phyloP scores from a whole-genome alignment of 1,140 invertebrate genomes.

The Drosophila kurseongensis region DNA sequence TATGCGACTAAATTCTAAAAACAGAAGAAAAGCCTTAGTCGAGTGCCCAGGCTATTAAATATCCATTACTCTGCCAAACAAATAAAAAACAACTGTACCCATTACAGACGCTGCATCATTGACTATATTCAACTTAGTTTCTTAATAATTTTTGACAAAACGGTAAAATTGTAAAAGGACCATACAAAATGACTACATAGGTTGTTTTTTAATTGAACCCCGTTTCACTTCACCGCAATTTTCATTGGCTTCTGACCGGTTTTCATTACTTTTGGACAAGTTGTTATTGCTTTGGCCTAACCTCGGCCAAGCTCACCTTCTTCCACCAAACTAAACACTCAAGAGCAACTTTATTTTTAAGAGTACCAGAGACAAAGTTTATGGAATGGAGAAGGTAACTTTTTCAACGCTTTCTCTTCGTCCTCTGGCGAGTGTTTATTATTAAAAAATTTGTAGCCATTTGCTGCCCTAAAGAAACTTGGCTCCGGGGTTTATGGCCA shows the following conservation, averaged over 20 bases:
- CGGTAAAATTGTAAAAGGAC: not conserved
- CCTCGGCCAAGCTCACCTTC: conserved; percentile 10
- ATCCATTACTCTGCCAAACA: too few relatives aligned
- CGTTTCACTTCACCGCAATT: not conserved
- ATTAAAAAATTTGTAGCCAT: conserved; percentile 77
- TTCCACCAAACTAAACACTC: conserved; percentile 12
- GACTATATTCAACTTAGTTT: too few relatives aligned
- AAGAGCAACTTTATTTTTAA: conserved; percentile 72
- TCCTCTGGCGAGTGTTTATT: conserved; percentile 56
- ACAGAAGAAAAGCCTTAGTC: too few relatives aligned
- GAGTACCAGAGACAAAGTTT: conserved; percentile 63
- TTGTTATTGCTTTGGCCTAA: conserved; percentile 30
- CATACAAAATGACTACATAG: not conserved
- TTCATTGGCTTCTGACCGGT: conserved; percentile 4
- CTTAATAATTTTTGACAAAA: too few relatives aligned
- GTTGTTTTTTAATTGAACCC: conserved; percentile 18
- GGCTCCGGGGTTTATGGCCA: conserved; percentile 60
- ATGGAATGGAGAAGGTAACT: conserved; percentile 56
- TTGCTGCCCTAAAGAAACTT: conserved; percentile 58
- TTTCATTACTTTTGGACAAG: conserved; percentile 41
- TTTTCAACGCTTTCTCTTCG: conserved; percentile 28
- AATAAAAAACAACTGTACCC: too few relatives aligned
- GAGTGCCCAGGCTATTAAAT: too few relatives aligned
- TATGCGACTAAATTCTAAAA: too few relatives aligned
- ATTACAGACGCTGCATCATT: too few relatives aligned